Percentiles rank a stretch among this genome's conserved stretches.
Evolutionary conservation across 2,888 invertebrate genomes (phyloP).

Genomic region (Drosophila meridiana): DNA sequence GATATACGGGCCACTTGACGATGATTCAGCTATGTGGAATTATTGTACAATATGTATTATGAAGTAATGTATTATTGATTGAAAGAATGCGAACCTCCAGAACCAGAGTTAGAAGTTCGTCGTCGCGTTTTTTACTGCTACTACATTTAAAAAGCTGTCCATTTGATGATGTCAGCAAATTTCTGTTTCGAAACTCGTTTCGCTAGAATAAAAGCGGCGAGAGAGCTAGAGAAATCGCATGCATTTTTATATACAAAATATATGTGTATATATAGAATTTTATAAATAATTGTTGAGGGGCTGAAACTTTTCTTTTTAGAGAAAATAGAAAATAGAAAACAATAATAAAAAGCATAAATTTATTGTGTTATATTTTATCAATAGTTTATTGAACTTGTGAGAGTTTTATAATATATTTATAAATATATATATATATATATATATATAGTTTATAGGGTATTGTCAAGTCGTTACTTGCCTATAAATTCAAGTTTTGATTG

Average conservation of each 20-base stretch:
- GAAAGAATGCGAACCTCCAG: background rate
- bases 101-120: background rate
- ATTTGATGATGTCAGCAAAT: constrained; percentile 29
- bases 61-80: constrained; percentile 4
- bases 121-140: background rate
- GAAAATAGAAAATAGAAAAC: background rate
- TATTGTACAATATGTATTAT: constrained; percentile 7
- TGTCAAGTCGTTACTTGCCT: background rate
- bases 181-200: constrained; percentile 19
- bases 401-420: background rate
- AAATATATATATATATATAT: background rate
- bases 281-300: background rate
- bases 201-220: background rate
- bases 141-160: background rate
- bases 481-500: too few species aligned
- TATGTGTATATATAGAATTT: background rate
- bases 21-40: constrained; percentile 55
- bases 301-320: background rate
- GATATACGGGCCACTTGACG: background rate
- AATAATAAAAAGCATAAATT: background rate
- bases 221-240: background rate
- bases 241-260: background rate
- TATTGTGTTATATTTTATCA: background rate
- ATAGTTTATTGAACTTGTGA: background rate
- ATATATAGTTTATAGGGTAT: constrained; percentile 4